phyloP scores from a whole-genome alignment of 2,113 vertebrate species.

The Lathamus discolor region DNA sequence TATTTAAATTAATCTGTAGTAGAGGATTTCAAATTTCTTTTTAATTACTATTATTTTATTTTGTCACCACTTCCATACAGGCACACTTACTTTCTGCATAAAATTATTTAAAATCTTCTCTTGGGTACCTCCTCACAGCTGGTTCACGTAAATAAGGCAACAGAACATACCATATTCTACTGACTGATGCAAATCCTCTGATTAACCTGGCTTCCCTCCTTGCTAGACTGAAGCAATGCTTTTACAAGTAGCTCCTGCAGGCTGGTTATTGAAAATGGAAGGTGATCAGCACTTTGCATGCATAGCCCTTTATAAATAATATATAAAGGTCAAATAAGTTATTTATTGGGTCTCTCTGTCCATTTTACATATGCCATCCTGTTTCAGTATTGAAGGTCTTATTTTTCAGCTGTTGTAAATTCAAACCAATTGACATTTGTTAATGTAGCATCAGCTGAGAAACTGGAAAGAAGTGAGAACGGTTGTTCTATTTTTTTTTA shows the following conservation, averaged over 20 bases:
- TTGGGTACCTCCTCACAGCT: background rate
- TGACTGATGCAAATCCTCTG: background rate
- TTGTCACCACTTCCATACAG: background rate
- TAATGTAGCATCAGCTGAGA: background rate
- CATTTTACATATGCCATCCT: background rate
- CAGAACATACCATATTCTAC: background rate
- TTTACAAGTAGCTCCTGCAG: background rate
- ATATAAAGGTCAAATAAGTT: conserved; percentile 28
- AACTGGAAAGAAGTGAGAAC: background rate
- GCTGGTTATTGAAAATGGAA: conserved; percentile 26
- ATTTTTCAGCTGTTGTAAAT: conserved; percentile 27
- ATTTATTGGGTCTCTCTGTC: conserved; percentile 16
- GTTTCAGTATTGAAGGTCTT: background rate
- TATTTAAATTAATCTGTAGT: background rate
- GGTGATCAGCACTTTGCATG: background rate
- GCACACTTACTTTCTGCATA: background rate
- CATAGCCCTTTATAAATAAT: conserved; percentile 1
- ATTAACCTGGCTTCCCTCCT: background rate
- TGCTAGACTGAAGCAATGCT: background rate
- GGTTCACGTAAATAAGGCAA: conserved; percentile 29
- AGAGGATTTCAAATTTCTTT: background rate
- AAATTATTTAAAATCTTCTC: conserved; percentile 31
- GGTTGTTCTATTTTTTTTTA: background rate
- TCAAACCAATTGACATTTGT: background rate
- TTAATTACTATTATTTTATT: background rate